Percentiles rank a stretch among this genome's conserved stretches.
Conservation (phyloP, 2,888 invertebrate genomes). For the Tuberolachnus salignus region DNA sequence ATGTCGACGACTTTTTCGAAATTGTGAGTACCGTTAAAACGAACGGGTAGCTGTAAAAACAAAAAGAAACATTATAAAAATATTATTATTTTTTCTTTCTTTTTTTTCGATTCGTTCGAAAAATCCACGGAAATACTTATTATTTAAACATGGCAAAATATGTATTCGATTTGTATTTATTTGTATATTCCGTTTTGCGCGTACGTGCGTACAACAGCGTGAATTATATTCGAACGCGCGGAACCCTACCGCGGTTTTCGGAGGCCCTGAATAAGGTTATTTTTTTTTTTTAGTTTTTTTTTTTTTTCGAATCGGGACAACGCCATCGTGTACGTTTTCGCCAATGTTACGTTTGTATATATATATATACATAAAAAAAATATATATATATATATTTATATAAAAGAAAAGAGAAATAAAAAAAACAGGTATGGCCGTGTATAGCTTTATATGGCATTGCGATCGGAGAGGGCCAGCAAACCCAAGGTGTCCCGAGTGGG, state of each 20-base stretch:
- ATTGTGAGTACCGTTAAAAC: too few relatives aligned
- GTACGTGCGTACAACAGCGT: too few relatives aligned
- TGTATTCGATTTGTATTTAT: too few relatives aligned
- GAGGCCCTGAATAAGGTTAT: constrained; percentile 41
- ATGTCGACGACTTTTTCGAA: too few relatives aligned
- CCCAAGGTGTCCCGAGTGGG: constrained; percentile 54
- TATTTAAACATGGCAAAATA: too few relatives aligned
- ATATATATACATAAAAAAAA: constrained; percentile 1
- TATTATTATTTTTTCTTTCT: too few relatives aligned
- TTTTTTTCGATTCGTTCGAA: too few relatives aligned
- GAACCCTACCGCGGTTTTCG: constrained; percentile 32
- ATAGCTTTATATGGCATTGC: constrained; percentile 50
- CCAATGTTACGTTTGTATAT: constrained; percentile 36
- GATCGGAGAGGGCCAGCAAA: constrained; percentile 53
- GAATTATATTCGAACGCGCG: too few relatives aligned
- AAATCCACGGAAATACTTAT: too few relatives aligned
- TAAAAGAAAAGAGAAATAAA: constrained; percentile 11
- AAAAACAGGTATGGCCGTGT: constrained; percentile 51
- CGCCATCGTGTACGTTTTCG: constrained; percentile 21
- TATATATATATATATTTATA: constrained; percentile 19
- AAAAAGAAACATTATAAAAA: too few relatives aligned
- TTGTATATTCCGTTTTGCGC: too few relatives aligned
- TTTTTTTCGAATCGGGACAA: constrained; percentile 12
- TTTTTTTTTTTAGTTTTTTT: constrained; percentile 25
- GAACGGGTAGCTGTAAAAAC: too few relatives aligned